Conservation (phyloP, 2,113 vertebrate species). For the Dendropsophus ebraccatus region DNA sequence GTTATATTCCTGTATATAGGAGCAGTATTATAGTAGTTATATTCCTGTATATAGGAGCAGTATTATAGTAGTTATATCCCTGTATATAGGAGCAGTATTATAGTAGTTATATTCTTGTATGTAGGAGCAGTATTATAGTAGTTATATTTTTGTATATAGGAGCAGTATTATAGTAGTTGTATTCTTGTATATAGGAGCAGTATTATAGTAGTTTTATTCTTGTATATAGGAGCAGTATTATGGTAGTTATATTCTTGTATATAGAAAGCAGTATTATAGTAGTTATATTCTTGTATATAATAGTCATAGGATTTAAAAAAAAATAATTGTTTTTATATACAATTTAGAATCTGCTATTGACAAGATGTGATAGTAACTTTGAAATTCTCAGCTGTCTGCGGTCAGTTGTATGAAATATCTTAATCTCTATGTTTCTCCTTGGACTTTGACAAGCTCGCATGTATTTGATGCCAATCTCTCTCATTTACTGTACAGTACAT, state of each 20-base stretch:
- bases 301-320: no score
- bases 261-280: no score
- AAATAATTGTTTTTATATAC: no score
- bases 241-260: background rate
- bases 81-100: conserved; percentile 4
- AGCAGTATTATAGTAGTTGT: background rate
- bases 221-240: background rate
- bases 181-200: background rate
- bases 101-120: conserved; percentile 4
- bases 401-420: background rate
- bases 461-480: background rate
- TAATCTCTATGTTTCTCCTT: background rate
- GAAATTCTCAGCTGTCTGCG: background rate
- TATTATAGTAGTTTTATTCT: background rate
- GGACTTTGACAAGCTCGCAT: background rate
- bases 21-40: conserved; percentile 11
- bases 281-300: no score
- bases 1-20: conserved; percentile 6
- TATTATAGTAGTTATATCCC: conserved; percentile 4
- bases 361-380: background rate
- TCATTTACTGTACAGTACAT: background rate
- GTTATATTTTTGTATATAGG: conserved; percentile 1
- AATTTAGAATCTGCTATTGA: background rate
- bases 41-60: background rate
- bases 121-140: conserved; percentile 4